Evolutionary conservation across 2,113 vertebrate species (phyloP).

Genomic region (Passer domesticus): DNA sequence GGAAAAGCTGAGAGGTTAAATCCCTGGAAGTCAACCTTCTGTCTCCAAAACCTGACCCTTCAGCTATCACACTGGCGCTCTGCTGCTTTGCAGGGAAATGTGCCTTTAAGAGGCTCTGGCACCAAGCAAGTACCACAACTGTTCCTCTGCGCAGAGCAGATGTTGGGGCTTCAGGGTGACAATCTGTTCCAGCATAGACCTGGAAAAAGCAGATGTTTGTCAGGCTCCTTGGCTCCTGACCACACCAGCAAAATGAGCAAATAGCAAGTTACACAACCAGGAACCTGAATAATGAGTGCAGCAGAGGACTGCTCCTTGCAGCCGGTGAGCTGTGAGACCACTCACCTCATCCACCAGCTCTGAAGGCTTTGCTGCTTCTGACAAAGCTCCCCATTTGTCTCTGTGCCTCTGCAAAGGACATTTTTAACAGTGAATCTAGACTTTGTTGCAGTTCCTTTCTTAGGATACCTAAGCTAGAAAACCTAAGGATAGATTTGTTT

Average conservation of each 20-base stretch:
- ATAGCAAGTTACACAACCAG: neutral
- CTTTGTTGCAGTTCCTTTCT: neutral
- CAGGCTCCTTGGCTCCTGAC: neutral
- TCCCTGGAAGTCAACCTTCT: neutral
- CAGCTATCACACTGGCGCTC: neutral
- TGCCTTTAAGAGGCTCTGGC: slow-evolving; percentile 32
- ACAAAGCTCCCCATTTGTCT: neutral
- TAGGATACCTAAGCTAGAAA: neutral
- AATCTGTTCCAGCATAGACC: neutral
- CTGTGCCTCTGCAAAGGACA: neutral
- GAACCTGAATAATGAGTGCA: neutral
- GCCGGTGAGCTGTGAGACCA: fast-evolving
- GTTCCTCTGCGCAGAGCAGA: neutral
- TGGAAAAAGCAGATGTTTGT: slow-evolving; percentile 36
- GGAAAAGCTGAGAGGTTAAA: neutral
- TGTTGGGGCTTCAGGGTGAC: neutral
- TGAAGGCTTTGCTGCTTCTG: neutral
- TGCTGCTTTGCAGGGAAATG: fast-evolving
- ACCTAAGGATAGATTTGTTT: neutral
- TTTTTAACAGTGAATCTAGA: neutral
- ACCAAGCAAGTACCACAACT: neutral
- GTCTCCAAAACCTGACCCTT: neutral
- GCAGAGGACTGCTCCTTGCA: neutral
- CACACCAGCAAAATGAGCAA: neutral
- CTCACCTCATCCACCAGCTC: neutral